phyloP scores from a whole-genome alignment of 2,888 invertebrate species.

The Aspidapion aeneum region DNA sequence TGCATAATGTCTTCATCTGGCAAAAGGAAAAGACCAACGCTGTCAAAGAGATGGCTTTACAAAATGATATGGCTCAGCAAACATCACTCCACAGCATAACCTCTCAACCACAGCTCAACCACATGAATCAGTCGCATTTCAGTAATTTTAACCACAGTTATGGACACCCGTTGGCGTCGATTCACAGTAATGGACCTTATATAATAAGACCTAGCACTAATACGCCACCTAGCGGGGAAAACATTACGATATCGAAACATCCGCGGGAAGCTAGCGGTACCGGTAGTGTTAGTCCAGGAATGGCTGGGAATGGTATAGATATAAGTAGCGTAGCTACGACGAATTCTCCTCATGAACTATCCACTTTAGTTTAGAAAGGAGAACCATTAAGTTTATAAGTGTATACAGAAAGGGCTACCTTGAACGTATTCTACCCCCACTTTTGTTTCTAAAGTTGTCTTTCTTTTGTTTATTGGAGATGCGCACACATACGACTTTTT shows the following conservation, averaged over 20 bases:
- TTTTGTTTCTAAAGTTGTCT: too few species aligned
- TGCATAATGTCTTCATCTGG: conserved; percentile 94
- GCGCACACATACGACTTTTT: too few species aligned
- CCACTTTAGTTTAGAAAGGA: conserved; percentile 58
- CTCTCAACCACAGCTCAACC: conserved; percentile 29
- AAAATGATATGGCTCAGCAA: conserved; percentile 35
- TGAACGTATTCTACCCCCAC: too few species aligned
- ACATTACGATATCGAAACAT: conserved; percentile 42
- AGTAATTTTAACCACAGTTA: conserved; percentile 44
- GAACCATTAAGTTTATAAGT: neutral
- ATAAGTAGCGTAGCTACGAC: conserved; percentile 64
- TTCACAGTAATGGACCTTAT: conserved; percentile 52
- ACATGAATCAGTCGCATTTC: conserved; percentile 42
- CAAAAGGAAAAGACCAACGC: conserved; percentile 86
- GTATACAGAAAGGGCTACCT: too few species aligned
- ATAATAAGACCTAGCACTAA: conserved; percentile 61
- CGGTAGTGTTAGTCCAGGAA: conserved; percentile 62
- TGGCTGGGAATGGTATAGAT: conserved; percentile 53
- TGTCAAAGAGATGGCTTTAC: conserved; percentile 57
- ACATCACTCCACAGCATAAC: conserved; percentile 43
- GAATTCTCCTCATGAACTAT: conserved; percentile 64
- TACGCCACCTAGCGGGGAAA: conserved; percentile 50
- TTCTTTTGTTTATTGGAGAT: too few species aligned
- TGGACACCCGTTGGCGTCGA: conserved; percentile 38
- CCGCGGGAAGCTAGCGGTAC: conserved; percentile 57